Conservation (phyloP, 2,888 invertebrate species). For the Chrysotoxum bicinctum region DNA sequence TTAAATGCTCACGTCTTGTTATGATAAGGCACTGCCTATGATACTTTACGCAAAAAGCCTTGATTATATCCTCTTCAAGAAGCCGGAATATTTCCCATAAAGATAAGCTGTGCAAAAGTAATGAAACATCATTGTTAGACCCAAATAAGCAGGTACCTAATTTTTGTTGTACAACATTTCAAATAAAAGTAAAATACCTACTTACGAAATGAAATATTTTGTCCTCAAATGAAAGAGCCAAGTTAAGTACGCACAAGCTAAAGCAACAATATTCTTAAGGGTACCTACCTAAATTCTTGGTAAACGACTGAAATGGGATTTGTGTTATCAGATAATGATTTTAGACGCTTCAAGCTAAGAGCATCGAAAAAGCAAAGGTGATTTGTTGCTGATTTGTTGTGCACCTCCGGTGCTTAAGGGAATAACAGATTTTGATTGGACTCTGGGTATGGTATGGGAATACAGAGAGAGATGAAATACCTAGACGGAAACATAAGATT, state of each 20-base stretch:
- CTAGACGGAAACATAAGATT: background rate
- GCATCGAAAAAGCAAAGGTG: constrained; percentile 18
- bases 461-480: background rate
- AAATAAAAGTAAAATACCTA: constrained; percentile 12
- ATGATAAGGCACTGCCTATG: background rate
- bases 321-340: constrained; percentile 34
- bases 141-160: background rate
- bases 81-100: background rate
- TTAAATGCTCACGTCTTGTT: background rate
- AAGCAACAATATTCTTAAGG: background rate
- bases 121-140: background rate
- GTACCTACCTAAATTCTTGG: background rate
- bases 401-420: background rate
- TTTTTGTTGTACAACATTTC: constrained; percentile 1
- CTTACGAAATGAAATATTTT: background rate
- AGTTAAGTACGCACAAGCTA: background rate
- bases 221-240: background rate
- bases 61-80: background rate
- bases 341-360: constrained; percentile 28
- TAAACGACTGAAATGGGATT: constrained; percentile 50
- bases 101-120: background rate
- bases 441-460: background rate
- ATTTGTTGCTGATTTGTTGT: constrained; percentile 20
- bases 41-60: background rate
- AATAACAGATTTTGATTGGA: constrained; percentile 21